These are phyloP conservation scores for Spheniscus mendiculus DNA, from an alignment of 2,113 vertebrate species.

Conservation along the genomic window DNA sequence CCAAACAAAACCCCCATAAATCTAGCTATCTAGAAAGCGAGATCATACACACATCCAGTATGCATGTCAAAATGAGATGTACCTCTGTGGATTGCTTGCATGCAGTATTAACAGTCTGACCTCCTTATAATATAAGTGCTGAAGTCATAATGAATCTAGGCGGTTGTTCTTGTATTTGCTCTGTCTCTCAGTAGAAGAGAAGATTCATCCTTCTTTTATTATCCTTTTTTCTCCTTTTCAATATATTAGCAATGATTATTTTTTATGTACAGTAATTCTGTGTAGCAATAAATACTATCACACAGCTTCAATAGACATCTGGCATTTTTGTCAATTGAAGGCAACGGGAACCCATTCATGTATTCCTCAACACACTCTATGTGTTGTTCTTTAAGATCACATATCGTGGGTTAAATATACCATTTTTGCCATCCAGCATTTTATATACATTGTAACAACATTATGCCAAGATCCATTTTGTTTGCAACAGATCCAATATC, in stretches of 20 bases:
- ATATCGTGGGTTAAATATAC: accelerated
- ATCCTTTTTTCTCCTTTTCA: not conserved
- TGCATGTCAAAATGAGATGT: not conserved
- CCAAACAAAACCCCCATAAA: not conserved
- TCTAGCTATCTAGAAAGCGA: not conserved
- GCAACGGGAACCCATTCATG: not conserved
- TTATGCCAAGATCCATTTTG: not conserved
- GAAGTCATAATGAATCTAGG: not conserved
- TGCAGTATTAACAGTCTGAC: not conserved
- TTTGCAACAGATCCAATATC: not conserved
- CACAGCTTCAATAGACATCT: not conserved
- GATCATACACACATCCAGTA: not conserved
- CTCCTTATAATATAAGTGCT: not conserved
- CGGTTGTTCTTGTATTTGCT: not conserved
- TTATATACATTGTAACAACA: not conserved
- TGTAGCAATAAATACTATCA: not conserved
- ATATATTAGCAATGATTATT: not conserved
- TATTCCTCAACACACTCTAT: not conserved
- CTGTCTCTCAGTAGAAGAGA: not conserved
- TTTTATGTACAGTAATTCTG: not conserved
- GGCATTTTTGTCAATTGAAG: not conserved
- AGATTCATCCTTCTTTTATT: not conserved
- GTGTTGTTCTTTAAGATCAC: not conserved
- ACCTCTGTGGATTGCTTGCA: not conserved
- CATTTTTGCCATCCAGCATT: not conserved